Evolutionary conservation across 2,888 invertebrate genomes (phyloP).

Genomic region (Sthenelais limicola): DNA sequence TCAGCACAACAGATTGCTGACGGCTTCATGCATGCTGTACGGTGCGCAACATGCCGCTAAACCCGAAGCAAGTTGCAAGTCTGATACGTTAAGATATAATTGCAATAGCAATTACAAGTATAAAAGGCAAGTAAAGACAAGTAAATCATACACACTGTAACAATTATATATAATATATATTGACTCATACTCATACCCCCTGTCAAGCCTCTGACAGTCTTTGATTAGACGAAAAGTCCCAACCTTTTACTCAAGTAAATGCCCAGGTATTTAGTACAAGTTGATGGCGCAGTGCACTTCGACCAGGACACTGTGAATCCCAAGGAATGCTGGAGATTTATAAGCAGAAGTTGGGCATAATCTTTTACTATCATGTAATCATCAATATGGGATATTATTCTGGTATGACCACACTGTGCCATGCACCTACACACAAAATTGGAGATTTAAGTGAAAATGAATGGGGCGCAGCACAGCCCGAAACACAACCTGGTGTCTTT

Average conservation of each 20-base stretch:
- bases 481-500: constrained; percentile 3
- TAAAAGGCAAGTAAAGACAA: too few species aligned
- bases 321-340: neutral
- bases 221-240: neutral
- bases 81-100: too few species aligned
- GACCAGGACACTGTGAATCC: neutral
- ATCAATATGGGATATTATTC: neutral
- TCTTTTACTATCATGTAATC: neutral
- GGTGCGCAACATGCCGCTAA: too few species aligned
- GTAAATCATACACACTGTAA: too few species aligned
- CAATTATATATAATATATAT: too few species aligned
- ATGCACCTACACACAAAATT: neutral
- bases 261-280: neutral
- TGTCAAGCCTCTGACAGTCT: too few species aligned
- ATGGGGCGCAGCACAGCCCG: neutral
- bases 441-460: neutral
- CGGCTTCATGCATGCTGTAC: too few species aligned
- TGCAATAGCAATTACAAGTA: too few species aligned
- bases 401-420: neutral
- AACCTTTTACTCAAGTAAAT: neutral
- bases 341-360: neutral
- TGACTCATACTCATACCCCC: too few species aligned
- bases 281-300: neutral
- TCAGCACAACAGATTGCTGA: too few species aligned
- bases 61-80: too few species aligned